A percentile compares a stretch with the other conserved stretches of the same genome.
phyloP scores from a whole-genome alignment of 2,113 vertebrate genomes.

The Trichechus manatus region DNA sequence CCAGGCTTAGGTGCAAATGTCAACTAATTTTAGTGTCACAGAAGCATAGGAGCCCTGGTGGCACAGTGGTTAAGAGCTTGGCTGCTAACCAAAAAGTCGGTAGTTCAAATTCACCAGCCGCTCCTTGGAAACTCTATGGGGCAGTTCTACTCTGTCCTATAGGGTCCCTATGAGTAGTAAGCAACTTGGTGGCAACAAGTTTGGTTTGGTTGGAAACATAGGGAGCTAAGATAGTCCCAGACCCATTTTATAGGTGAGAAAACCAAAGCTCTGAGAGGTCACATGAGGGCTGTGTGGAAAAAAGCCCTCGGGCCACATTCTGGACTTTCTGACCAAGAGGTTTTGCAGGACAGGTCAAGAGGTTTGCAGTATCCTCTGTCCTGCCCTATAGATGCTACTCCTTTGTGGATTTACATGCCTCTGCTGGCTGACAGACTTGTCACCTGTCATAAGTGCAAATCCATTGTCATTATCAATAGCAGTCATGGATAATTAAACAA shows the following conservation, averaged over 20 bases:
- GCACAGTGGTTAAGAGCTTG: too few relatives aligned
- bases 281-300: neutral
- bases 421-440: neutral
- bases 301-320: accelerated
- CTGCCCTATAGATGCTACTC: accelerated
- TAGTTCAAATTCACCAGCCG: too few relatives aligned
- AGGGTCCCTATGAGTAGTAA: too few relatives aligned
- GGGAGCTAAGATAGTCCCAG: too few relatives aligned
- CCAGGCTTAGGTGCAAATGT: neutral
- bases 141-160: too few relatives aligned
- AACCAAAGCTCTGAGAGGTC: neutral
- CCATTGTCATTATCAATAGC: slow-evolving; percentile 61
- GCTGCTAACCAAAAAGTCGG: too few relatives aligned
- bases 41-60: too few relatives aligned
- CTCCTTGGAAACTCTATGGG: too few relatives aligned
- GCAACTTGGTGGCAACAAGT: too few relatives aligned
- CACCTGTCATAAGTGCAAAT: slow-evolving; percentile 52
- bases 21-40: neutral
- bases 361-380: neutral
- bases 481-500: slow-evolving; percentile 73
- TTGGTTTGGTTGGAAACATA: too few relatives aligned
- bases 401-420: neutral
- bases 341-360: neutral
- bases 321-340: accelerated
- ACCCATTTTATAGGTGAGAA: neutral